These are phyloP conservation scores for Protonibea diacanthus DNA, from an alignment of 2,797 vertebrate genomes.

Conservation along the genomic window DNA sequence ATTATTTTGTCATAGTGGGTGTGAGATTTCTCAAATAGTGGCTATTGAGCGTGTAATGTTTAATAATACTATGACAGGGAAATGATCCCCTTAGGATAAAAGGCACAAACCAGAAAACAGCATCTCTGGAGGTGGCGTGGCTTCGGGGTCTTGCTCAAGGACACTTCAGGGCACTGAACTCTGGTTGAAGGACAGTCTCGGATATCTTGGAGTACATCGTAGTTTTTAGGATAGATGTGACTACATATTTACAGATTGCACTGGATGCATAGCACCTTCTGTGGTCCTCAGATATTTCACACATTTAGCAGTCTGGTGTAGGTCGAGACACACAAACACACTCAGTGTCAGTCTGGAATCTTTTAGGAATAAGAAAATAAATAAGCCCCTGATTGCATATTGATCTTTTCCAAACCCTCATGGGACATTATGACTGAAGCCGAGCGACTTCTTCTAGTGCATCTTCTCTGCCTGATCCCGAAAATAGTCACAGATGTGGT, in stretches of 20 bases:
- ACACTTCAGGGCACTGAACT: not conserved
- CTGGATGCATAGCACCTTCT: no score
- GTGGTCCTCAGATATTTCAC: no score
- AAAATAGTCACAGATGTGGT: not conserved
- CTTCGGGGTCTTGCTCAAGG: constrained; percentile 6
- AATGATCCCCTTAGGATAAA: constrained; percentile 26
- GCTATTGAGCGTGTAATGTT: constrained; percentile 28
- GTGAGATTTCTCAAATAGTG: constrained; percentile 29
- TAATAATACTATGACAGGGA: constrained; percentile 27
- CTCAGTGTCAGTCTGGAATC: not conserved
- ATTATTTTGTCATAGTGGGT: constrained; percentile 43
- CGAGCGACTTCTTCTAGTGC: constrained; percentile 1
- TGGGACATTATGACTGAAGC: constrained; percentile 15
- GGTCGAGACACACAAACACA: not conserved
- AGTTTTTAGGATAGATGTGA: no score
- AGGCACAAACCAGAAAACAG: not conserved
- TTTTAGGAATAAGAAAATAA: constrained; percentile 22
- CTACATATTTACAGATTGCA: no score
- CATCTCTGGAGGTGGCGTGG: not conserved
- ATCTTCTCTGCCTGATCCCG: not conserved
- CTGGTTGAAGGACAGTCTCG: not conserved
- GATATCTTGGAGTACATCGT: not conserved
- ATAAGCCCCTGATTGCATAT: constrained; percentile 59
- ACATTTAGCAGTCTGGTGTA: no score
- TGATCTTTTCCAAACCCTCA: constrained; percentile 44